These are phyloP conservation scores for Etheostoma cragini DNA, from an alignment of 2,113 vertebrate genomes.

Conservation along the genomic window DNA sequence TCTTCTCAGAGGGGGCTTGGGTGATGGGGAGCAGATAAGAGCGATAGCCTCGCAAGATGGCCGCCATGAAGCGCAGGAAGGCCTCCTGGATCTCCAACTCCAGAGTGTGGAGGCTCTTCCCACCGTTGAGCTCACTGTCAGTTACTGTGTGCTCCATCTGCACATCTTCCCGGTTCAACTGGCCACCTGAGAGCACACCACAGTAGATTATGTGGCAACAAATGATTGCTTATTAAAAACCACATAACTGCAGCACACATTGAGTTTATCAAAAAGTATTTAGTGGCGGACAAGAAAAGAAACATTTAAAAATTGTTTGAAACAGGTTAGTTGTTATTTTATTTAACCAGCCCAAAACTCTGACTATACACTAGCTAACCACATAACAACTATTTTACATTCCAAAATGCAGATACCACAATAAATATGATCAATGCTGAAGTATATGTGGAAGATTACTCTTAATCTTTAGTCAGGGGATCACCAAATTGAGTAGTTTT, in stretches of 20 bases:
- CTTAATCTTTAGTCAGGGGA: too few relatives aligned
- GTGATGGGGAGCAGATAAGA: constrained; percentile 95
- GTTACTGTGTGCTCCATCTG: constrained; percentile 91
- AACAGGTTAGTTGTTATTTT: background rate
- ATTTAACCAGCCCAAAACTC: background rate
- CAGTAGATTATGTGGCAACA: background rate
- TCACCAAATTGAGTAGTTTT: background rate
- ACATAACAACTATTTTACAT: background rate
- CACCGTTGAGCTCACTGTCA: constrained; percentile 91
- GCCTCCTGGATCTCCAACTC: constrained; percentile 98
- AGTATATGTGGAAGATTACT: too few relatives aligned
- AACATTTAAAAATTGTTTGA: background rate
- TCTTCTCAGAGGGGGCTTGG: constrained; percentile 96
- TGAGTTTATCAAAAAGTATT: background rate
- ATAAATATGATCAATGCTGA: background rate
- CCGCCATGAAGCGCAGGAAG: constrained; percentile 97
- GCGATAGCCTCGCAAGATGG: constrained; percentile 97
- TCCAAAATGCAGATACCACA: background rate
- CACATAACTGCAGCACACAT: background rate
- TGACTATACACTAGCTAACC: background rate
- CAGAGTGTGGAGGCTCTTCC: constrained; percentile 91
- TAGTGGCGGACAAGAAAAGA: background rate
- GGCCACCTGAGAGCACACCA: constrained; percentile 86
- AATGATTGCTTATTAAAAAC: background rate
- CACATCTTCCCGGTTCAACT: constrained; percentile 91